Evolutionary conservation across 2,797 vertebrate species (phyloP).

Genomic region (Tenualosa ilisha): DNA sequence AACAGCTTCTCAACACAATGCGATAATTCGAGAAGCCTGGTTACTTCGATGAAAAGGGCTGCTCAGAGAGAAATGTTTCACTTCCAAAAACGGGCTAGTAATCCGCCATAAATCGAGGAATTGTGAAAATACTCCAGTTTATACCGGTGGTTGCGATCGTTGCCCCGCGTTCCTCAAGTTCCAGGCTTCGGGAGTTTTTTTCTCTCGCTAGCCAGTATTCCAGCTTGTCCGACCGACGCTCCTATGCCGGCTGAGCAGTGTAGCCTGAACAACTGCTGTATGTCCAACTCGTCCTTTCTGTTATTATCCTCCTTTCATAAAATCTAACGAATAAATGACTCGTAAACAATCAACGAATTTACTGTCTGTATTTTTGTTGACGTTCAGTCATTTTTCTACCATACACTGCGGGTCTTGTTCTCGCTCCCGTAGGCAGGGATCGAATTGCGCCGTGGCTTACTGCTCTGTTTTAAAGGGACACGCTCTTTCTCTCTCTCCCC

Average conservation of each 20-base stretch:
- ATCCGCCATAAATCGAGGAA: not conserved
- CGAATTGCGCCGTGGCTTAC: slow-evolving; percentile 57
- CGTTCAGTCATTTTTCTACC: slow-evolving; percentile 38
- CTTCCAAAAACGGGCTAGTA: not conserved
- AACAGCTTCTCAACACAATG: not conserved
- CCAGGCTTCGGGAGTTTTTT: slow-evolving; percentile 2
- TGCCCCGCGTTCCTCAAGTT: slow-evolving; percentile 22
- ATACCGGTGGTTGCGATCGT: slow-evolving; percentile 26
- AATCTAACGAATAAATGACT: not conserved
- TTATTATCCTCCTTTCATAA: not conserved
- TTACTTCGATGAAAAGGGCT: not conserved
- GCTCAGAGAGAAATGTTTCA: not conserved
- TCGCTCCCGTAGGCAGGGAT: slow-evolving; percentile 54
- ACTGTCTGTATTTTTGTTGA: slow-evolving; percentile 37
- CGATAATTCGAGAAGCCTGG: not conserved
- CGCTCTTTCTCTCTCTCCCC: slow-evolving; percentile 39
- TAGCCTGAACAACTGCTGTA: not conserved
- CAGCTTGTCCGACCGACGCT: slow-evolving; percentile 9
- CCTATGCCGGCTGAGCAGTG: not conserved
- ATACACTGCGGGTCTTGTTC: slow-evolving; percentile 29
- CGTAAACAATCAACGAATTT: not conserved
- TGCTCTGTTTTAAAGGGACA: slow-evolving; percentile 74
- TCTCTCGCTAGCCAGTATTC: not conserved
- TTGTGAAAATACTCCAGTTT: not conserved
- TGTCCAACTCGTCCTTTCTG: not conserved